A percentile compares a stretch with the other conserved stretches of the same genome.
phyloP scores from a whole-genome alignment of 2,888 invertebrate genomes.

The Campopleginae sp. region DNA sequence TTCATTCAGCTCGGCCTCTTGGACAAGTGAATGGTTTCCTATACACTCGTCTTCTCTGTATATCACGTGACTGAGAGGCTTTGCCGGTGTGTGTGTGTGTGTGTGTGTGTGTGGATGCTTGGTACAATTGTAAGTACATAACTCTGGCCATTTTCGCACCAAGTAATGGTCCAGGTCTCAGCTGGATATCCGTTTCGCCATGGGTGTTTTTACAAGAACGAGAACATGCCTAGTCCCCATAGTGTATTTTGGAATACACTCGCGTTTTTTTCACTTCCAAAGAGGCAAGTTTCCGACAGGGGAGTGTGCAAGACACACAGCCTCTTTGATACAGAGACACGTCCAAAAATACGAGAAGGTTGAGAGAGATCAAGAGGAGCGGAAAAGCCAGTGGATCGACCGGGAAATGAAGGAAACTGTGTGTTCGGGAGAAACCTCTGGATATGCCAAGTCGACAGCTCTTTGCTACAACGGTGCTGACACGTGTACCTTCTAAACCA shows the following conservation, averaged over 20 bases:
- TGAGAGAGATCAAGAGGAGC: conserved; percentile 8
- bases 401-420: conserved; percentile 57
- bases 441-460: conserved; percentile 30
- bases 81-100: background rate
- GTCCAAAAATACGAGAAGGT: conserved; percentile 5
- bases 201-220: conserved; percentile 67
- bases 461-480: conserved; percentile 3
- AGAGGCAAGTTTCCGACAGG: background rate
- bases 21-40: conserved; percentile 54
- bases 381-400: conserved; percentile 42
- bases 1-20: conserved; percentile 68
- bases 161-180: conserved; percentile 65
- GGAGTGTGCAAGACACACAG: background rate
- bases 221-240: conserved; percentile 57
- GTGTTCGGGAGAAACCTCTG: conserved; percentile 32
- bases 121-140: conserved; percentile 44
- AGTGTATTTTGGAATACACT: background rate
- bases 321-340: conserved; percentile 8
- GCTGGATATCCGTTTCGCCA: conserved; percentile 66
- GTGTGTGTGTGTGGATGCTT: background rate
- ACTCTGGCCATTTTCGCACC: conserved; percentile 65
- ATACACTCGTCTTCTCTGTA: conserved; percentile 31
- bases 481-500: conserved; percentile 9
- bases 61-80: background rate
- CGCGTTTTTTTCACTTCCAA: background rate